These are phyloP conservation scores for Xestia rhomboidea DNA, from an alignment of 2,888 invertebrate species.

Conservation along the genomic window DNA sequence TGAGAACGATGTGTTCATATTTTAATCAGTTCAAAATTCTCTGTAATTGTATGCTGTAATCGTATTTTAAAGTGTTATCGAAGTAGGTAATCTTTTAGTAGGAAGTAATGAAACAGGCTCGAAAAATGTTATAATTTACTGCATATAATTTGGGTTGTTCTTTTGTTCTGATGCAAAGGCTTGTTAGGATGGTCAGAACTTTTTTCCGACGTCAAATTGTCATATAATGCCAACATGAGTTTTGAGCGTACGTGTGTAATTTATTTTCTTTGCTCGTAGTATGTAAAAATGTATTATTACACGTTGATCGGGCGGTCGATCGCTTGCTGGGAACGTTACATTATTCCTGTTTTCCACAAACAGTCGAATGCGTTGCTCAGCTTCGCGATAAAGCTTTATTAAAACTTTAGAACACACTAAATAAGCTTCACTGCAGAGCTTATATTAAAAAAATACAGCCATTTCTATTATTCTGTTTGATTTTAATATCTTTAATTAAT, in stretches of 20 bases:
- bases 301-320: conserved; percentile 75
- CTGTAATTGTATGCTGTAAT: conserved; percentile 49
- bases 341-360: conserved; percentile 66
- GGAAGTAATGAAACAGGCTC: conserved; percentile 46
- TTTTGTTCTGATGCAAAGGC: conserved; percentile 47
- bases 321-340: conserved; percentile 73
- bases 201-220: conserved; percentile 63
- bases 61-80: conserved; percentile 53
- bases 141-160: conserved; percentile 40
- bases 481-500: neutral
- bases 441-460: neutral
- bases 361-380: conserved; percentile 33
- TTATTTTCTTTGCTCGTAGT: conserved; percentile 72
- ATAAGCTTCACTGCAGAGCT: neutral
- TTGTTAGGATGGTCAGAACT: conserved; percentile 49
- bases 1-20: conserved; percentile 49
- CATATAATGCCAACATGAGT: conserved; percentile 67
- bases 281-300: conserved; percentile 81
- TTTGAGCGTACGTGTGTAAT: conserved; percentile 69
- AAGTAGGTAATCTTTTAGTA: conserved; percentile 50
- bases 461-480: neutral
- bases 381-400: conserved; percentile 1
- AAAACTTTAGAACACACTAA: neutral
- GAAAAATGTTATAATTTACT: conserved; percentile 45
- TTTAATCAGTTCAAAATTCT: conserved; percentile 55